Conservation (phyloP, 2,113 vertebrate genomes). For the Oenanthe melanoleuca region DNA sequence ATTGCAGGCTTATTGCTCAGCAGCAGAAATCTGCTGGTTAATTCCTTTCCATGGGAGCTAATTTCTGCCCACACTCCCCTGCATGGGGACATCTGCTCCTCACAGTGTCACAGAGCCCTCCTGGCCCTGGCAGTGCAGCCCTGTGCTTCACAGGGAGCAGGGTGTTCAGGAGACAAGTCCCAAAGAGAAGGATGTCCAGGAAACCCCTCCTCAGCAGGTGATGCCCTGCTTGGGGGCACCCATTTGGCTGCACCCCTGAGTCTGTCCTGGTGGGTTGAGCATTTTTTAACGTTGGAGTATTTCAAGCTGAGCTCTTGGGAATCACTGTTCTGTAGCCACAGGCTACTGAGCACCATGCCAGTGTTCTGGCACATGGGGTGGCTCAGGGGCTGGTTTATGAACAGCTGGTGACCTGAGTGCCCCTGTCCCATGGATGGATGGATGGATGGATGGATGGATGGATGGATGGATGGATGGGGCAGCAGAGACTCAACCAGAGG, state of each 20-base stretch:
- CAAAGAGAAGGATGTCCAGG: neutral
- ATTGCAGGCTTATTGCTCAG: neutral
- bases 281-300: neutral
- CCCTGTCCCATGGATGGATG: neutral
- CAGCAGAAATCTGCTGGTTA: neutral
- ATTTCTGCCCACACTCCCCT: neutral
- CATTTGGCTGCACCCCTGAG: fast-evolving
- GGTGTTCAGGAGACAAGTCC: neutral
- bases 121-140: neutral
- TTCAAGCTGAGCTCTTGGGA: neutral
- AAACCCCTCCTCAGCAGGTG: neutral
- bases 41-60: neutral
- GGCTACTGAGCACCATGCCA: neutral
- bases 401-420: neutral
- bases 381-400: neutral
- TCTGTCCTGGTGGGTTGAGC: neutral
- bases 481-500: neutral
- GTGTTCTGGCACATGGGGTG: neutral
- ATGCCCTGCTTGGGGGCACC: neutral
- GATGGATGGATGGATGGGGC: neutral
- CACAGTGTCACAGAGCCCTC: fast-evolving
- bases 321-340: neutral
- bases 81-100: neutral
- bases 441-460: neutral
- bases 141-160: neutral